Evolutionary conservation across 1,140 invertebrate species (phyloP).

Genomic region (Drosophila punjabiensis): DNA sequence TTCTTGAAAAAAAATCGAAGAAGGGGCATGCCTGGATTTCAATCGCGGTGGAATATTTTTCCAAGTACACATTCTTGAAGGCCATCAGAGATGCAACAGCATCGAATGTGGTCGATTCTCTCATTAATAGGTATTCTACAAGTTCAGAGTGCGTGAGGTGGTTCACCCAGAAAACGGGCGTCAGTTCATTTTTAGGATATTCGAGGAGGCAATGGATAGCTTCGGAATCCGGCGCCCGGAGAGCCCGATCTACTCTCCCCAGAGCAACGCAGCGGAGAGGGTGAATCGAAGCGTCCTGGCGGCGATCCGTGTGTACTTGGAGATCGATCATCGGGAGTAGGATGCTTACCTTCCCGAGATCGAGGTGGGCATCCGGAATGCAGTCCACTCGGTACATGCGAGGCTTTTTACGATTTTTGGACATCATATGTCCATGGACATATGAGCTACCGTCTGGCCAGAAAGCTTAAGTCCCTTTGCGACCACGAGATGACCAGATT

Average conservation of each 20-base stretch:
- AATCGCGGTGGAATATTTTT: not conserved
- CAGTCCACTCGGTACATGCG: not conserved
- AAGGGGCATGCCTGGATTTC: too few species aligned
- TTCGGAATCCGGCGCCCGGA: not conserved
- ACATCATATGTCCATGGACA: not conserved
- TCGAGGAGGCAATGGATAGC: too few species aligned
- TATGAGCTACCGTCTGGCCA: not conserved
- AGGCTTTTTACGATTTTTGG: not conserved
- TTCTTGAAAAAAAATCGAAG: not conserved
- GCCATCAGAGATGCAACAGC: too few species aligned
- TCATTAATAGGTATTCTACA: too few species aligned
- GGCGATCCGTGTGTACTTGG: not conserved
- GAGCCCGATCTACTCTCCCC: not conserved
- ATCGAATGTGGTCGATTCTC: too few species aligned
- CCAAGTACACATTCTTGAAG: not conserved
- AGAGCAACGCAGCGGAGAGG: not conserved
- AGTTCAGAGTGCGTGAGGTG: too few species aligned
- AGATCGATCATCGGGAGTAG: too few species aligned
- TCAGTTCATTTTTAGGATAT: not conserved
- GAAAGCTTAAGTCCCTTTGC: not conserved
- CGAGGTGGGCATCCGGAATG: too few species aligned
- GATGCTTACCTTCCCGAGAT: too few species aligned
- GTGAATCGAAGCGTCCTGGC: conserved; percentile 1
- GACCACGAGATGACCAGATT: not conserved
- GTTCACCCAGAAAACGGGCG: not conserved